These are phyloP conservation scores for Drosophila pseudotakahashii DNA, from an alignment of 2,888 invertebrate genomes.

Conservation along the genomic window DNA sequence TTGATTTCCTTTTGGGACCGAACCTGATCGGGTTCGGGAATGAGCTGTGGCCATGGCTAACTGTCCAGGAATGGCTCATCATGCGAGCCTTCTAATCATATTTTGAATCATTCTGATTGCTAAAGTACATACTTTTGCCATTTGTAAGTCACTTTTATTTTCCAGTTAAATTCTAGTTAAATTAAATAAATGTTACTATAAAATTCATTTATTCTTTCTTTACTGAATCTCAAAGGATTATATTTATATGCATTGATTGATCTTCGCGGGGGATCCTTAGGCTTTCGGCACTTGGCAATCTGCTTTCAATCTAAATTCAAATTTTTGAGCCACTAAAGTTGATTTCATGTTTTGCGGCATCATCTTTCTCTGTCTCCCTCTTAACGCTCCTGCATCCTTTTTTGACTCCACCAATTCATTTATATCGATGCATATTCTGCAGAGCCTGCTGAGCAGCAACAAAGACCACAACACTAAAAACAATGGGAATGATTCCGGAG, in stretches of 20 bases:
- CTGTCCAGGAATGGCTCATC: neutral
- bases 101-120: conserved; percentile 1
- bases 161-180: no score
- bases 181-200: no score
- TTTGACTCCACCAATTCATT: conserved; percentile 38
- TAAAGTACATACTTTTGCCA: neutral
- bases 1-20: conserved; percentile 37
- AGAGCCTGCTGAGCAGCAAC: conserved; percentile 28
- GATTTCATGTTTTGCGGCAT: conserved; percentile 12
- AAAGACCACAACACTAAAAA: conserved; percentile 22
- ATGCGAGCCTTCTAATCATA: neutral
- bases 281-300: neutral
- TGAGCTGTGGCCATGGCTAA: conserved; percentile 12
- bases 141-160: neutral
- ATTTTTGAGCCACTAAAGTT: conserved; percentile 7
- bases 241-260: neutral
- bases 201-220: no score
- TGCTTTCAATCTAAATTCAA: conserved; percentile 33
- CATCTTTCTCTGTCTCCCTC: neutral
- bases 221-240: no score
- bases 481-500: conserved; percentile 20
- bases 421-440: conserved; percentile 45
- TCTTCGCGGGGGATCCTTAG: neutral
- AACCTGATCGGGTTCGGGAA: conserved; percentile 40
- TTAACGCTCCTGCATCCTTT: conserved; percentile 9